Percentiles rank a stretch among this genome's conserved stretches.
These are phyloP conservation scores for Spea bombifrons DNA, from an alignment of 2,113 vertebrate species.

Conservation along the genomic window DNA sequence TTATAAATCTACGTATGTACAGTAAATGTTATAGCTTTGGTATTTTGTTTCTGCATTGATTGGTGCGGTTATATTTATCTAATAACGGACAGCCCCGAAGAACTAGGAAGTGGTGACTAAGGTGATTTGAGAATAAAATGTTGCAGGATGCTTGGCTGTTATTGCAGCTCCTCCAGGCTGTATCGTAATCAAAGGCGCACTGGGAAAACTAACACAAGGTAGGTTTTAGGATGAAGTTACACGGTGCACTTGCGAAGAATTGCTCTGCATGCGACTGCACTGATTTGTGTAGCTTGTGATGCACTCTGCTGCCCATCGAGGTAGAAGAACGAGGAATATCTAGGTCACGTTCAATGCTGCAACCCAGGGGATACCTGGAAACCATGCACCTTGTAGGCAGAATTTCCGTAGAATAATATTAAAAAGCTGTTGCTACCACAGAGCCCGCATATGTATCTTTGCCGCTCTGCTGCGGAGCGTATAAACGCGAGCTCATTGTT, in stretches of 20 bases:
- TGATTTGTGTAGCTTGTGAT: constrained; percentile 18
- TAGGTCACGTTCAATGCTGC: constrained; percentile 32
- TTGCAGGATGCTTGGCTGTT: background rate
- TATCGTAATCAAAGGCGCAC: background rate
- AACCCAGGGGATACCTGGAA: constrained; percentile 14
- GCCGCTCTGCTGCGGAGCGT: background rate
- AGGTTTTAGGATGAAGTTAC: constrained; percentile 25
- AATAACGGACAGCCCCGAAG: constrained; percentile 19
- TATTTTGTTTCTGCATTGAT: background rate
- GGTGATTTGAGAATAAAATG: constrained; percentile 14
- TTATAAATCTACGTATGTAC: too few relatives aligned
- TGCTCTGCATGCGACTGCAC: constrained; percentile 36
- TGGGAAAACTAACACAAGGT: background rate
- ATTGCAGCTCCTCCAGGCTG: background rate
- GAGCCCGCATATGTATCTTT: constrained; percentile 3
- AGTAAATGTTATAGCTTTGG: too few relatives aligned
- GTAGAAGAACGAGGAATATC: constrained; percentile 1
- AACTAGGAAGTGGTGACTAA: constrained; percentile 8
- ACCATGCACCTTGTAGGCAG: background rate
- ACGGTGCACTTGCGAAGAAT: constrained; percentile 23
- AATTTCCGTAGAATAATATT: background rate
- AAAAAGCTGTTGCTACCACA: background rate
- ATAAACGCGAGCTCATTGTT: background rate
- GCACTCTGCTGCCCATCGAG: constrained; percentile 17
- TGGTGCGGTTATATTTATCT: background rate